phyloP scores from a whole-genome alignment of 2,113 vertebrate species.

The Pterocles orientalis region DNA sequence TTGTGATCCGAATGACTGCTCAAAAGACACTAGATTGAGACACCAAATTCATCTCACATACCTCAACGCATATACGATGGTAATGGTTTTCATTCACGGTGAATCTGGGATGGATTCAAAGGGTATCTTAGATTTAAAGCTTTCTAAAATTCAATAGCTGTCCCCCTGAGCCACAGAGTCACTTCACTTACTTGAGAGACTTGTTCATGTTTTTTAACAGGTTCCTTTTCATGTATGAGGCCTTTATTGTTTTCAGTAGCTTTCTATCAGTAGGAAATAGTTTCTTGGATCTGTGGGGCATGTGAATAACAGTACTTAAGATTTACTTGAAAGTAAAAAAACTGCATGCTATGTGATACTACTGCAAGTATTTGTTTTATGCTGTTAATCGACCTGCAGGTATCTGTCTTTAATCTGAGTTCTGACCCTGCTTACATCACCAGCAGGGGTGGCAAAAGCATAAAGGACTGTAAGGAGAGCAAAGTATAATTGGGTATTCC shows the following conservation, averaged over 20 bases:
- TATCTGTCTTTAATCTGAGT: background rate
- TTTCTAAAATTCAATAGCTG: conserved; percentile 49
- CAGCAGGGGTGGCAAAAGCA: background rate
- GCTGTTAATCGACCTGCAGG: background rate
- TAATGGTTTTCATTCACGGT: conserved; percentile 29
- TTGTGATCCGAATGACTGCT: conserved; percentile 39
- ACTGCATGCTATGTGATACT: background rate
- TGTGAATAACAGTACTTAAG: background rate
- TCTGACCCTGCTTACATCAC: background rate
- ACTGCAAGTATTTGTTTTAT: background rate
- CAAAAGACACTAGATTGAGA: conserved; percentile 34
- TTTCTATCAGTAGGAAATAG: background rate
- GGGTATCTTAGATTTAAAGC: conserved; percentile 20
- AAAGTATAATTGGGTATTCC: background rate
- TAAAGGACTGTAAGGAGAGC: background rate
- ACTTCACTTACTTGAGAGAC: conserved; percentile 21
- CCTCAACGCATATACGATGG: background rate
- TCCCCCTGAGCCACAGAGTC: conserved; percentile 14
- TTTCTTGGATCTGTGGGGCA: background rate
- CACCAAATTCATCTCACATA: conserved; percentile 49
- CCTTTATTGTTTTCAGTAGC: conserved; percentile 17
- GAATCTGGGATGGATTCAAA: conserved; percentile 32
- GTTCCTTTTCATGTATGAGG: conserved; percentile 41
- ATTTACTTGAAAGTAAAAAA: background rate
- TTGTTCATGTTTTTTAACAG: conserved; percentile 52